A percentile compares a stretch with the other conserved stretches of the same genome.
These are phyloP conservation scores for Drosophila pseudotalamancana DNA, from an alignment of 2,888 invertebrate species.

Conservation along the genomic window DNA sequence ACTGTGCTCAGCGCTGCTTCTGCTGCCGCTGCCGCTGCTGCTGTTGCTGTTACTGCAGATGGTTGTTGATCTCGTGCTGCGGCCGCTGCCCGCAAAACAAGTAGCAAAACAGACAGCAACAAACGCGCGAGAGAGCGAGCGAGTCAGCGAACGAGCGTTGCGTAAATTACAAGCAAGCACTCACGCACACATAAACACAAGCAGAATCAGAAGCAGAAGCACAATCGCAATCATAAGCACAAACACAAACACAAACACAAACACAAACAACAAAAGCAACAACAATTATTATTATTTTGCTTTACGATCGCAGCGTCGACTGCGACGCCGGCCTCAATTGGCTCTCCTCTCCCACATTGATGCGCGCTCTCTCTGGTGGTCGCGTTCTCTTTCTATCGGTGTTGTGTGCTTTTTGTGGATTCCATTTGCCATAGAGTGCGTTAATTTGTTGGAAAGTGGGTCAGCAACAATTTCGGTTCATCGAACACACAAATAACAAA, in stretches of 20 bases:
- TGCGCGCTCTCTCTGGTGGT: constrained; percentile 7
- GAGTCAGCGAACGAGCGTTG: constrained; percentile 69
- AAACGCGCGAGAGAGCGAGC: too few species aligned
- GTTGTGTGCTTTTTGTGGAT: constrained; percentile 56
- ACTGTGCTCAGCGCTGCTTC: constrained; percentile 41
- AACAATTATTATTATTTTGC: constrained; percentile 36
- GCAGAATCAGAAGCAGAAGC: constrained; percentile 12
- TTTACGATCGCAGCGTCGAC: constrained; percentile 44
- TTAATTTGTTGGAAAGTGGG: constrained; percentile 72
- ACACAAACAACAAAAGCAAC: not conserved
- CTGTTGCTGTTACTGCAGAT: constrained; percentile 47
- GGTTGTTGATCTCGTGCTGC: constrained; percentile 71
- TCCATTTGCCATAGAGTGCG: constrained; percentile 76
- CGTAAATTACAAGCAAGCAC: constrained; percentile 68
- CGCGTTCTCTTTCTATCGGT: constrained; percentile 56
- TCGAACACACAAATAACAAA: constrained; percentile 75
- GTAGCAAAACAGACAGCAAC: constrained; percentile 67
- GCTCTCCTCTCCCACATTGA: constrained; percentile 17
- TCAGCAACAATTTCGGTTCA: constrained; percentile 75
- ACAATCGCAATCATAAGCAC: too few species aligned
- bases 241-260: constrained; percentile 1
- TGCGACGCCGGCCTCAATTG: constrained; percentile 52
- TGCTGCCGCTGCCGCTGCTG: constrained; percentile 12
- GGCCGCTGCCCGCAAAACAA: constrained; percentile 51
- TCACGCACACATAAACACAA: constrained; percentile 9